Base-by-base conservation (phyloP, 2,888 invertebrate genomes). In the Malthinus seriepunctatus region DNA sequence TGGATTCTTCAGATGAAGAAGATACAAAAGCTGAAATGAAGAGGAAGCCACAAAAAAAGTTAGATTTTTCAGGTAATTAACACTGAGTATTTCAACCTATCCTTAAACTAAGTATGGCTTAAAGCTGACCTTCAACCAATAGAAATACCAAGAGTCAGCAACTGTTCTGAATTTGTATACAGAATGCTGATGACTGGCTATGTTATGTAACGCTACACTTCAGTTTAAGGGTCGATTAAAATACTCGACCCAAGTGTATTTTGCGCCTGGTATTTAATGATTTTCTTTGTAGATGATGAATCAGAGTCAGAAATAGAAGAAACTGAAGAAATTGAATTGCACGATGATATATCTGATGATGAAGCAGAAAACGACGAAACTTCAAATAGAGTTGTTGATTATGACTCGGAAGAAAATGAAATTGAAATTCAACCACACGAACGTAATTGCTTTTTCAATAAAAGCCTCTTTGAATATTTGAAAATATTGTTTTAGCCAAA, bases 321-420 rank as follows among this genome's bases (percentile, higher is more conserved):
- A 14, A 75, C 75, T 8, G 73, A 76, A 59, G 75, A 71, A 42
- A 78, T 74, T 59, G 73, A 74, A 44, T 72, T 75, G 56, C 72
- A 76, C 15, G 76, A 74, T 65, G 61, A 69, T 14, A 74, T 63
- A 37, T 67, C 64, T 2, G 78, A 77, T 53, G 75, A 74, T 7
- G 79, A 79, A 34, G 75, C 79, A 1, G 79, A 79, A 6, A 73
- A 76, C 53, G 14, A 47, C 52, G 48, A 53, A 51, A 51, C 34
- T 12, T 42, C 51, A 34, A 57, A 63, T 8, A 69, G 67, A 42
- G 68, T 75, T 57, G 81, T 90, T 2, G 89, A 88, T 69, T 93
- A 93, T 71, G 92, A 93, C 76, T 93, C 92, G 0, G 92, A 93
- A 74, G 93, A 93, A 77, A 92, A 93, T 77, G 92, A 93, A 73